Conservation (phyloP, 92 coral and sea anemone species). For the Parazoanthus darwini region DNA sequence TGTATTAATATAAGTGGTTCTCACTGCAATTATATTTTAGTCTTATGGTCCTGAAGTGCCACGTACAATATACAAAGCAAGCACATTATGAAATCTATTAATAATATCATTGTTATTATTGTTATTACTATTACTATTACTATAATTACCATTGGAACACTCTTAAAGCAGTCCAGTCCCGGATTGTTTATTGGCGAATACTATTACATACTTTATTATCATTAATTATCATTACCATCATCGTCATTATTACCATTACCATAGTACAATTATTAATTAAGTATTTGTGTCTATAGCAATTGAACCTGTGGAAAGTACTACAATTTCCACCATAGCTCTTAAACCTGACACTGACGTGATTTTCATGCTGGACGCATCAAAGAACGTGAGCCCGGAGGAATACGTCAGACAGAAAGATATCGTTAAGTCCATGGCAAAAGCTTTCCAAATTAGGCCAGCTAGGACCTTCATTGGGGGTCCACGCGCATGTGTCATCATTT, state of each 20-base stretch:
- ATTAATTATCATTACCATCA: too few species aligned
- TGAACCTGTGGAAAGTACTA: background rate
- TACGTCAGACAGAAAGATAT: slow-evolving; percentile 56
- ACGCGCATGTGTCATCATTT: slow-evolving; percentile 64
- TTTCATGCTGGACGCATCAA: slow-evolving; percentile 70
- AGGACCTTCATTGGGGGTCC: slow-evolving; percentile 35
- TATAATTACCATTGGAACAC: background rate
- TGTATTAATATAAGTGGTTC: too few species aligned
- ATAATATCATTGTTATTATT: too few species aligned
- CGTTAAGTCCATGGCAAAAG: slow-evolving; percentile 52
- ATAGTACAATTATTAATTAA: background rate
- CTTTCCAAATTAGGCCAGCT: slow-evolving; percentile 51
- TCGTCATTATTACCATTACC: too few species aligned
- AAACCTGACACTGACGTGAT: slow-evolving; percentile 53
- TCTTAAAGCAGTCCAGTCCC: too few species aligned
- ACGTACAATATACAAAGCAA: too few species aligned
- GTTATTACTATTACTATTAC: too few species aligned
- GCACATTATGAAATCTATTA: too few species aligned
- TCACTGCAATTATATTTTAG: too few species aligned
- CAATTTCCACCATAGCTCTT: background rate
- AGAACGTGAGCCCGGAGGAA: slow-evolving; percentile 45
- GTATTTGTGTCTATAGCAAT: background rate
- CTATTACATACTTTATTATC: too few species aligned
- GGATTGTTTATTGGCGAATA: too few species aligned
- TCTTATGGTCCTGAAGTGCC: too few species aligned